A percentile compares a stretch with the other conserved stretches of the same genome.
These are phyloP conservation scores for Habroteleia sp. DNA, from an alignment of 2,888 invertebrate species.

Conservation along the genomic window DNA sequence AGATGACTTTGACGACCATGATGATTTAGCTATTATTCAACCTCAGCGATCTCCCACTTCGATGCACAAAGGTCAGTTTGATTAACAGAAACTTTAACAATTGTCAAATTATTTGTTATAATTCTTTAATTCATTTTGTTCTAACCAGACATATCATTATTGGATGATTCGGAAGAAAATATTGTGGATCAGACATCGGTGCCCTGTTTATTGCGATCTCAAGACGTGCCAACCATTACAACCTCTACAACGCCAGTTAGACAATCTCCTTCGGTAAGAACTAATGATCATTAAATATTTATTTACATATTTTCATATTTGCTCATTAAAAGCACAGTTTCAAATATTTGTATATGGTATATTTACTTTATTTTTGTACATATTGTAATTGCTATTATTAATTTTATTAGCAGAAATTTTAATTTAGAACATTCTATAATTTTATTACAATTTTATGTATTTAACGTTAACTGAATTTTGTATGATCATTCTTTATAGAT, in stretches of 20 bases:
- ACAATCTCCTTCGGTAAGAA: conserved; percentile 77
- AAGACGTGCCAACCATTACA: conserved; percentile 71
- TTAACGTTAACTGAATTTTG: too few relatives aligned
- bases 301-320: too few relatives aligned
- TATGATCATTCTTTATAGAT: too few relatives aligned
- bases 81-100: neutral
- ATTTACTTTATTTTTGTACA: too few relatives aligned
- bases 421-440: too few relatives aligned
- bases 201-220: conserved; percentile 72
- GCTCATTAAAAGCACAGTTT: too few relatives aligned
- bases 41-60: conserved; percentile 76
- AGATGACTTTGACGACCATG: conserved; percentile 81
- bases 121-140: conserved; percentile 21
- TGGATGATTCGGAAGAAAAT: conserved; percentile 76
- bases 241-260: conserved; percentile 77
- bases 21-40: conserved; percentile 81
- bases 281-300: too few relatives aligned
- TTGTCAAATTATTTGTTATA: too few relatives aligned
- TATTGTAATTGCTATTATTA: too few relatives aligned
- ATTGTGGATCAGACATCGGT: conserved; percentile 75
- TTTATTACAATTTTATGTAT: too few relatives aligned
- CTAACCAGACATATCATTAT: conserved; percentile 77
- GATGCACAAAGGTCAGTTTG: conserved; percentile 75
- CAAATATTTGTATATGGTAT: too few relatives aligned
- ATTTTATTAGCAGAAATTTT: too few relatives aligned